Evolutionary conservation across 2,888 invertebrate genomes (phyloP), one percentile per base, ranked within the genome.

Genomic region (Dicycla oo): DNA sequence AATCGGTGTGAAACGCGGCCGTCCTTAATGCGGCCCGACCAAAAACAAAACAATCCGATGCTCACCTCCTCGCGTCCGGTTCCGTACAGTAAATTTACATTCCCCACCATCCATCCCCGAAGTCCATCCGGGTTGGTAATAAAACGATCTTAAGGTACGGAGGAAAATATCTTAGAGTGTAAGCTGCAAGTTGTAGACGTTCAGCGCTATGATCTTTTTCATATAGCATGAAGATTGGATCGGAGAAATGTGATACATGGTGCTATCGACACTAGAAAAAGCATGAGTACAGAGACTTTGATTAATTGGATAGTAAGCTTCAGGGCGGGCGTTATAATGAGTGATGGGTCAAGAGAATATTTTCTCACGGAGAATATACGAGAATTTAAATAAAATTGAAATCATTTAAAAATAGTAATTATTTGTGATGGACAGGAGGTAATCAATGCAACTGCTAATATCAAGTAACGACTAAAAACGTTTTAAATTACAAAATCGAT

Each of bases 11-110:
- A 89, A 75, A 49, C 56, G 54, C 84, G 75, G 81, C 88, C 91
- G 79, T 86, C 83, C 88, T 91, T 94, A 94, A 94, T 92, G 92
- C 93, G 91, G 91, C 87, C 90, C 92, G 88, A 90, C 91, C 93
- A 92, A 94, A 94, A 95, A 95, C 95, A 95, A 95, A 95, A 94
- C 95, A 95, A 94, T 95, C 93, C 94, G 93, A 94, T 92, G 94
- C 93, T 93, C 94, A 94, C 95, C 94, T 94, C 94, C 93, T 91
- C 88, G 92, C 94, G 95, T 95, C 95, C 95, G 94, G 95, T 94
- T 93, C 92, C 92, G 92, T 93, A 93, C 93, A 94, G 91, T 95
- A 95, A 95, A 95, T 95, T 95, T 95, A 95, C 95, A 95, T 95
- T 93, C 95, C 92, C 94, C 91, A 92, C 94, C 94, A 95, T 96